Conservation (phyloP, 2,888 invertebrate species). For the Notocelia uddmanniana region DNA sequence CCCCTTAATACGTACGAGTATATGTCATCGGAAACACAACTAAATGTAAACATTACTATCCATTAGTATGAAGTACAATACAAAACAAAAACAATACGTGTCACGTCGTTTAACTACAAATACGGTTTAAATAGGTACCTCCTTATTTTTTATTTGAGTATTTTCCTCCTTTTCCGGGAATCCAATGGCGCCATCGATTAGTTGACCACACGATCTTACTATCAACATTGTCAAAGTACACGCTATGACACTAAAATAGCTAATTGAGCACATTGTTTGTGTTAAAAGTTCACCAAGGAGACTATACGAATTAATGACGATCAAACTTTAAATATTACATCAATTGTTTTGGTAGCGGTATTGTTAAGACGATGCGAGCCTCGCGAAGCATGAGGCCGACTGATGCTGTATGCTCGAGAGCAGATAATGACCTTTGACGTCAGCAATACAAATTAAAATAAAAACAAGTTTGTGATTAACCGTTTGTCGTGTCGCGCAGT, state of each 20-base stretch:
- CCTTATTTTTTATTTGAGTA: conserved; percentile 66
- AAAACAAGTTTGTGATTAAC: conserved; percentile 44
- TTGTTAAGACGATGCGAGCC: conserved; percentile 47
- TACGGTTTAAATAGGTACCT: conserved; percentile 61
- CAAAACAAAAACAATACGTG: neutral
- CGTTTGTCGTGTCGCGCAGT: conserved; percentile 7
- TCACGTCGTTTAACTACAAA: neutral
- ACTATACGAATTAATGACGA: neutral
- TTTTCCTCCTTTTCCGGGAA: conserved; percentile 79
- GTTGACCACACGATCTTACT: conserved; percentile 51
- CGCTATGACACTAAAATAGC: conserved; percentile 52
- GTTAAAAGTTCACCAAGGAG: neutral
- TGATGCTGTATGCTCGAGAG: conserved; percentile 56
- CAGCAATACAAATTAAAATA: conserved; percentile 24
- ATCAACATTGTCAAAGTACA: conserved; percentile 51
- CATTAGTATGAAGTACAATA: neutral
- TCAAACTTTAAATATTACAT: neutral
- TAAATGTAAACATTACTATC: neutral
- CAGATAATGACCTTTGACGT: conserved; percentile 56
- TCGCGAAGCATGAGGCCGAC: conserved; percentile 56
- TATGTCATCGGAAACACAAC: neutral
- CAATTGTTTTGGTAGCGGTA: neutral
- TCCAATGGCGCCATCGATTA: conserved; percentile 65
- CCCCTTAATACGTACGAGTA: too few relatives aligned
- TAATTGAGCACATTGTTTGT: conserved; percentile 51